Percentiles rank a stretch among this genome's conserved stretches.
phyloP scores from a whole-genome alignment of 2,888 invertebrate species.

The Trichacis sp. region DNA sequence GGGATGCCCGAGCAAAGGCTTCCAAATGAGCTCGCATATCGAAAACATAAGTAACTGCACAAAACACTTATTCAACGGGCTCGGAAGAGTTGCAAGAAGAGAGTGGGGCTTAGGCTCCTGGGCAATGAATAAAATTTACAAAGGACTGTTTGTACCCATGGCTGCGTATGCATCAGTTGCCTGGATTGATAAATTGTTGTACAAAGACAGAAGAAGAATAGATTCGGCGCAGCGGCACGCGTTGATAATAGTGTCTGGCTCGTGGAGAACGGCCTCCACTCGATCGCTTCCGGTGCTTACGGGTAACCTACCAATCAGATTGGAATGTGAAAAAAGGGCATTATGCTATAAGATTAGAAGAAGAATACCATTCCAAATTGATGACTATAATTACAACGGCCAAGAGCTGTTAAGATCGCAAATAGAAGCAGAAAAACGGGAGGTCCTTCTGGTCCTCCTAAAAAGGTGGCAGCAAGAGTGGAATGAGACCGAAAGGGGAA shows the following conservation, averaged over 20 bases:
- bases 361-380: neutral
- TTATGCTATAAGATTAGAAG: neutral
- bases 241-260: neutral
- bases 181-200: neutral
- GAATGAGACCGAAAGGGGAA: too few relatives aligned
- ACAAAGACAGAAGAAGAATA: neutral
- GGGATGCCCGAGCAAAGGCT: neutral
- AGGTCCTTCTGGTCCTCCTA: too few relatives aligned
- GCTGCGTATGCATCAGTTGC: neutral
- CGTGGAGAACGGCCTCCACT: neutral
- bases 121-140: neutral
- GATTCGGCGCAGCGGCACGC: neutral
- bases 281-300: neutral
- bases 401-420: neutral
- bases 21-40: neutral
- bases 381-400: neutral
- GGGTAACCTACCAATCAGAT: neutral
- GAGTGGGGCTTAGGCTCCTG: neutral
- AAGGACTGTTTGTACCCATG: neutral
- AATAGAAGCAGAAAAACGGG: neutral
- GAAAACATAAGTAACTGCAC: neutral
- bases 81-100: neutral
- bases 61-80: neutral
- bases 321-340: neutral
- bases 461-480: conserved; percentile 14